These are phyloP conservation scores for Crocidura indochinensis DNA, from an alignment of 2,797 vertebrate genomes.

Conservation along the genomic window DNA sequence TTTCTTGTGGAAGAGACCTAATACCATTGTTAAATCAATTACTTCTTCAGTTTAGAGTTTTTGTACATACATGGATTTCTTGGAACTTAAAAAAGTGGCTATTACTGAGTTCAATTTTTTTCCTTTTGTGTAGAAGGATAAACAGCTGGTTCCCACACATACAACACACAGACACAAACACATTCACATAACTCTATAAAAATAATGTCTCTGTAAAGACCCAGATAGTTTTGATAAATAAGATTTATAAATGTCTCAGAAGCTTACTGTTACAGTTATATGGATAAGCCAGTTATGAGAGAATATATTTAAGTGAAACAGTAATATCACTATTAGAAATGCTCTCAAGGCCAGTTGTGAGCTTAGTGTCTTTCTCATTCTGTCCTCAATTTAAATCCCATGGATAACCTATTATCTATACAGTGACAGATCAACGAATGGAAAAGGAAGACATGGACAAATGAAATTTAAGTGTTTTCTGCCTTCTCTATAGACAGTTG, in stretches of 20 bases:
- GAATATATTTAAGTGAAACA: slow-evolving; percentile 14
- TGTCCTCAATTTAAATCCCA: slow-evolving; percentile 32
- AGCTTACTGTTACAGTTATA: background rate
- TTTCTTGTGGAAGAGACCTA: slow-evolving; percentile 22
- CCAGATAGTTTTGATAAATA: slow-evolving; percentile 2
- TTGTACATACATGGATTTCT: slow-evolving; percentile 57
- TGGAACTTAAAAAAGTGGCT: slow-evolving; percentile 45
- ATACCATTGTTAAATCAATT: slow-evolving; percentile 27
- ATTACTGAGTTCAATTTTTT: slow-evolving; percentile 45
- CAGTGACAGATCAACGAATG: background rate
- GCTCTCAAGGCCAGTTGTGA: no score
- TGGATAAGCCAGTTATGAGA: slow-evolving; percentile 23
- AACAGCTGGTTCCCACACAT: background rate
- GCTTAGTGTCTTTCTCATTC: background rate
- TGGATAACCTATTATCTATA: background rate
- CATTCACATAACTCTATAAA: background rate
- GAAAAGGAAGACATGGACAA: background rate
- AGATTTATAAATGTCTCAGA: background rate
- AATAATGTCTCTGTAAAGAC: slow-evolving; percentile 13
- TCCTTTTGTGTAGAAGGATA: background rate
- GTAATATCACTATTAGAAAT: slow-evolving; percentile 3
- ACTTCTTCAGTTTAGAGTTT: slow-evolving; percentile 27
- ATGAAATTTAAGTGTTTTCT: background rate
- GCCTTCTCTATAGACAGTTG: background rate
- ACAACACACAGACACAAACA: no score